These are phyloP conservation scores for Latrodectus geometricus DNA, from an alignment of 1,140 invertebrate genomes.

Conservation along the genomic window DNA sequence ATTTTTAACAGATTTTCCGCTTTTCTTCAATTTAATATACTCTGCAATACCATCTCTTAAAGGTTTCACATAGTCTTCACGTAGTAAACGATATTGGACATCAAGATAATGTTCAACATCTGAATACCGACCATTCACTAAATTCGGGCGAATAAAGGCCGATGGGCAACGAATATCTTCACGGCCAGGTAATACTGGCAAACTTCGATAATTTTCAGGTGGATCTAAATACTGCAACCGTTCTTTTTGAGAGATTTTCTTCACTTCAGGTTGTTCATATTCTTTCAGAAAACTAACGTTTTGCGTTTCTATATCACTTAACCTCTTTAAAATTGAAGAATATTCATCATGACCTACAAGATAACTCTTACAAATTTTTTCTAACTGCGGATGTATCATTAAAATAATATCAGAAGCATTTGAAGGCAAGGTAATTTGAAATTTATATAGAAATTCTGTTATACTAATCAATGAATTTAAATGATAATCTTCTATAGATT, in stretches of 20 bases:
- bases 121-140: constrained; percentile 70
- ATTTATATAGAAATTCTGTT: constrained; percentile 23
- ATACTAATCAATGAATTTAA: constrained; percentile 19
- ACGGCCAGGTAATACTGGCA: constrained; percentile 56
- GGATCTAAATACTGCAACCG: constrained; percentile 22
- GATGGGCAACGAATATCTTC: constrained; percentile 35
- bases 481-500: constrained; percentile 2
- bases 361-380: constrained; percentile 9
- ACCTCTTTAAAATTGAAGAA: not conserved
- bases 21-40: constrained; percentile 13
- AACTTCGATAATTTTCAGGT: constrained; percentile 60
- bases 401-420: constrained; percentile 22
- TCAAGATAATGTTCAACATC: constrained; percentile 81
- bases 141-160: constrained; percentile 74
- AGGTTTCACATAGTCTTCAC: constrained; percentile 76
- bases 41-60: constrained; percentile 66
- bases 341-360: not conserved
- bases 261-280: not conserved
- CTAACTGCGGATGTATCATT: constrained; percentile 10
- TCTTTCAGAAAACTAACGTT: not conserved
- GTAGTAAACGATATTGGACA: constrained; percentile 79
- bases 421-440: not conserved
- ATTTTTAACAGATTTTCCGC: constrained; percentile 12
- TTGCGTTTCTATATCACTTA: constrained; percentile 16
- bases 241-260: constrained; percentile 21